phyloP scores from a whole-genome alignment of 2,113 vertebrate species.

The Sterna hirundo region DNA sequence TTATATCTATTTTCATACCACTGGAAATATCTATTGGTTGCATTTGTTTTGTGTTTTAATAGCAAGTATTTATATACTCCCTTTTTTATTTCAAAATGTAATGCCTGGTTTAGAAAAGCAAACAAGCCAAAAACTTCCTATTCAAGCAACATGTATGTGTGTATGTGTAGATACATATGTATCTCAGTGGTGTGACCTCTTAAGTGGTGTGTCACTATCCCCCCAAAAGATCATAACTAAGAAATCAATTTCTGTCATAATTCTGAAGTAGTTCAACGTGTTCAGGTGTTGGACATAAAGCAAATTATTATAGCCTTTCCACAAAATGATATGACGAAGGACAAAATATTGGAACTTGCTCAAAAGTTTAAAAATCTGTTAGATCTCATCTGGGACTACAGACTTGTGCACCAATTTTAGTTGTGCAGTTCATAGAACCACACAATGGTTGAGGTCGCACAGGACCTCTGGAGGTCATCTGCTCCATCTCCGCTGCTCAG shows the following conservation, averaged over 20 bases:
- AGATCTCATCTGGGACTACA: not conserved
- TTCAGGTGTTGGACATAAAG: not conserved
- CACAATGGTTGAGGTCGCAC: not conserved
- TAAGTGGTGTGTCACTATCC: not conserved
- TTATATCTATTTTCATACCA: not conserved
- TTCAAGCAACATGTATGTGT: not conserved
- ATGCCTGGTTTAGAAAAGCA: not conserved
- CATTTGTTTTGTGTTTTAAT: not conserved
- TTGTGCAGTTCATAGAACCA: not conserved
- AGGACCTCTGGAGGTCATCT: not conserved
- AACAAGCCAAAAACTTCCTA: not conserved
- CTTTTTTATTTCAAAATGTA: not conserved
- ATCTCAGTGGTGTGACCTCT: not conserved
- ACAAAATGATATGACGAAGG: not conserved
- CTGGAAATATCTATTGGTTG: not conserved
- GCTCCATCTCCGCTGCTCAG: not conserved
- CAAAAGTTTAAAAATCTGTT: not conserved
- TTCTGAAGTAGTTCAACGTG: rapidly evolving
- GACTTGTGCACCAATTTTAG: not conserved
- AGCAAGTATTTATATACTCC: not conserved
- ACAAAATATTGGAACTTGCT: not conserved
- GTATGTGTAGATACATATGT: not conserved
- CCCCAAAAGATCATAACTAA: not conserved
- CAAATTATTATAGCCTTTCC: not conserved
- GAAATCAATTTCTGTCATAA: not conserved